Base-by-base conservation (phyloP, 2,797 vertebrate genomes). In the Clarias fuscus region DNA sequence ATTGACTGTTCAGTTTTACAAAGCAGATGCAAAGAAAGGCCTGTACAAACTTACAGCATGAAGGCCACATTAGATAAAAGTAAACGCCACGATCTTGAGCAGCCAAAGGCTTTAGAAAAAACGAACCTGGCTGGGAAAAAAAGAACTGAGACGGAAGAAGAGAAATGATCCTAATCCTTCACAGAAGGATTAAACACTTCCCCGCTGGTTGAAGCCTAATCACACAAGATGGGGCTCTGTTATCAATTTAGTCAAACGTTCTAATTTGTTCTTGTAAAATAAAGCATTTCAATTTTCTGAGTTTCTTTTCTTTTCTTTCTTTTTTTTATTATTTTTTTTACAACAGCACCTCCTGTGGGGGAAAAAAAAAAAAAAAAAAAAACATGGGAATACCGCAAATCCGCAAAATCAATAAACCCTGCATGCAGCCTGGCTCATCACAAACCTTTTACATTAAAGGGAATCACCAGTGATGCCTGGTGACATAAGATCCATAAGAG, bases 151-250 rank as follows among this genome's bases (percentile, higher is more conserved):
- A 61, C 65, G 72, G 20, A 72, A 65, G 71, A 89, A 72, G 76
- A 78, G 68, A 84, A 90, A 94, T 91, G 75, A 86, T 89, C 87
- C 88, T 88, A 90, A 90, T 88, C 96, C 96, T 96, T 96, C 96
- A 96, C 91, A 94, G 95, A 96, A 96, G 96, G 95, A 92, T 90
- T 92, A 86, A 91, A 91, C 88, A 82, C 71, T 88, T 85, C 89
- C 87, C 90, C 91, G 83, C 90, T 90, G 85, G 91, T 89, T 90
- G 89, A 90, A 86, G 85, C 24, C 67, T 37, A 91, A 92, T 93
- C 90, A 92, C n/a, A 89, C 90, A 89, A 86, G 86, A 92, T 88
- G 91, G 40, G 92, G 89, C 89, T 71, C 85, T 73, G 87, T 89
- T 91, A 91, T 90, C 85, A 90, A n/a, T 86, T 83, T 86, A 82